Base-by-base conservation (phyloP, 2,797 vertebrate genomes). In the Vespertilio murinus region DNA sequence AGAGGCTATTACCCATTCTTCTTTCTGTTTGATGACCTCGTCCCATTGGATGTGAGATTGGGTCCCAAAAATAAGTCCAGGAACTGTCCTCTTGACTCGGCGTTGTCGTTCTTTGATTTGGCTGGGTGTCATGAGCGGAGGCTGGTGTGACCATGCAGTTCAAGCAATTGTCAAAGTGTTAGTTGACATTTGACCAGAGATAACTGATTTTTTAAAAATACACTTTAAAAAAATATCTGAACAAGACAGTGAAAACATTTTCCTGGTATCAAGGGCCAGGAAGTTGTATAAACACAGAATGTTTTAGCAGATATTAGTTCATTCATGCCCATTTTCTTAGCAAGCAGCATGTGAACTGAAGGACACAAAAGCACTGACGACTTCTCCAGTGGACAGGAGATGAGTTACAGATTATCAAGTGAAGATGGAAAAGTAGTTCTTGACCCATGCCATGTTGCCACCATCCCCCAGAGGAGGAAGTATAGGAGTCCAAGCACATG, bases 41-140 rank as follows among this genome's bases (percentile, higher is more conserved):
- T 91, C 88, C 91, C 91, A 93, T 71, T 69, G 96, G 88, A 83
- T 97, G 95, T 69, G 97, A 97, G 54, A 95, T 23, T 42, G 92
- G 93, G 54, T 95, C 61, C 11, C 73, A 90, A 84, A 88, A 84
- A 45, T 93, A 74, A 28, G 89, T 93, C 95, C 94, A 96, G 85
- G 84, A 95, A 64, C 61, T 35, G 11, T 96, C 90, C 35, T 95
- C 95, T 93, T 88, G 94, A 74, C 47, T 92, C 74, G 64, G 91
- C 1, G 94, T 78, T 67, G 95, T 96, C 61, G 11, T 88, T 89
- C 70, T 90, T 74, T 95, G 93, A 73, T 17, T 82, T 82, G 92
- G 61, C 80, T 95, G 81, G 70, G 38, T 83, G 42, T 73, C 47
- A 10, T 78, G 88, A 42, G 81, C 49, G 35, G 93, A 84, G 42